Conservation (phyloP, 2,797 vertebrate genomes). For the Leucoraja ocellata region DNA sequence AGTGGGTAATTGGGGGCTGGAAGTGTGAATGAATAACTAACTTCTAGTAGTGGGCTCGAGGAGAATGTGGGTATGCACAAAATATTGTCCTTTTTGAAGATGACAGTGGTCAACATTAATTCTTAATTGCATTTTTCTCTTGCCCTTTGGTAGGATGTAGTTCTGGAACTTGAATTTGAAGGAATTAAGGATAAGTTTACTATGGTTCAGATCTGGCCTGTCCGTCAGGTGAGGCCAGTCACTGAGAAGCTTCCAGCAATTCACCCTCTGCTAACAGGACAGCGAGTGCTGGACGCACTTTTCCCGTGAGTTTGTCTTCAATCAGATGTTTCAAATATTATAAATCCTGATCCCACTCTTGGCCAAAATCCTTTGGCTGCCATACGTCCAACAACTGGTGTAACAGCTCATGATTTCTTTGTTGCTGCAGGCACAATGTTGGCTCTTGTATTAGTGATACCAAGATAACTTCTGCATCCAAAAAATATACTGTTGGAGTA, state of each 20-base stretch:
- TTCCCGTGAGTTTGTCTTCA: slow-evolving; percentile 72
- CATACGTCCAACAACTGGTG: too few relatives aligned
- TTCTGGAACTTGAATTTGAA: slow-evolving; percentile 93
- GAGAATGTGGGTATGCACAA: neutral
- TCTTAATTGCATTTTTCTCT: neutral
- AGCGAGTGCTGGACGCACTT: slow-evolving; percentile 77
- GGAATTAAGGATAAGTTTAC: slow-evolving; percentile 89
- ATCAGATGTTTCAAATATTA: neutral
- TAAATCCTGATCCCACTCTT: neutral
- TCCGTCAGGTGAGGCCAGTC: slow-evolving; percentile 86
- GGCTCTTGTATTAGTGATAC: neutral
- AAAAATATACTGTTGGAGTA: too few relatives aligned
- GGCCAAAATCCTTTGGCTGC: neutral
- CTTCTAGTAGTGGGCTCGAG: neutral
- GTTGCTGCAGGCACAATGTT: neutral
- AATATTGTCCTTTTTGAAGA: neutral
- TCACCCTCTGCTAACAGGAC: slow-evolving; percentile 78
- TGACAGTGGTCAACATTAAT: neutral
- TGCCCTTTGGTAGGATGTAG: slow-evolving; percentile 70
- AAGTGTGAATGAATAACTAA: neutral
- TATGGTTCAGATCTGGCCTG: slow-evolving; percentile 96
- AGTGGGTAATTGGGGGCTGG: neutral
- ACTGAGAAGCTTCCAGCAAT: slow-evolving; percentile 92
- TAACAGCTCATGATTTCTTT: neutral
- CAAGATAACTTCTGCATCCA: neutral